Evolutionary conservation across 2,888 invertebrate species (phyloP).

Genomic region (Limnephilus auricula): DNA sequence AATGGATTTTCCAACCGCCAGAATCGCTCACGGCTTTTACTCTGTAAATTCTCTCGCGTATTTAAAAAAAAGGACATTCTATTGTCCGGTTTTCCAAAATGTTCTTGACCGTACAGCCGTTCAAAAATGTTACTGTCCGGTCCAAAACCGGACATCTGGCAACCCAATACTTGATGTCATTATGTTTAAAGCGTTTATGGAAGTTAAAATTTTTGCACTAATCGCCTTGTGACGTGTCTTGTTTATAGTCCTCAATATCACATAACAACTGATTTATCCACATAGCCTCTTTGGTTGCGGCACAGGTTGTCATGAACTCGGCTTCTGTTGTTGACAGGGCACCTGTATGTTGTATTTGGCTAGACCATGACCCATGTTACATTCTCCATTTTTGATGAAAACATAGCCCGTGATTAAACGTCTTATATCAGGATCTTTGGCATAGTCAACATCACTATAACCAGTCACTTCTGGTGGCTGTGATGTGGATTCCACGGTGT

Average conservation of each 20-base stretch:
- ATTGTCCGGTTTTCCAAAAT: too few species aligned
- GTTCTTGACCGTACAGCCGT: too few species aligned
- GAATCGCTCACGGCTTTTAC: too few species aligned
- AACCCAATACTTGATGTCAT: background rate
- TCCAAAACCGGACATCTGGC: too few species aligned
- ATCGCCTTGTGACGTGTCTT: background rate
- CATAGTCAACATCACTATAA: conserved; percentile 45
- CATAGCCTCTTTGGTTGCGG: conserved; percentile 65
- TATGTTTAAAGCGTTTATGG: background rate
- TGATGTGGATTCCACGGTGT: too few species aligned
- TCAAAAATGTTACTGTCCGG: too few species aligned
- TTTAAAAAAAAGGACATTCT: too few species aligned
- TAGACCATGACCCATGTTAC: conserved; percentile 68
- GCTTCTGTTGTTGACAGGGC: conserved; percentile 67
- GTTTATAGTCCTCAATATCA: background rate
- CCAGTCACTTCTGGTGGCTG: background rate
- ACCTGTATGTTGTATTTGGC: conserved; percentile 67
- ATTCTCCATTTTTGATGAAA: conserved; percentile 67
- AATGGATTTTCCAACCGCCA: too few species aligned
- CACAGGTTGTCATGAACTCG: conserved; percentile 67
- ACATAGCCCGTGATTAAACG: conserved; percentile 31
- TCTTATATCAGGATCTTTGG: conserved; percentile 18
- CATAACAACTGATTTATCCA: conserved; percentile 25
- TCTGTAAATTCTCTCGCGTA: too few species aligned
- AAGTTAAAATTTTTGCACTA: background rate